A percentile compares a stretch with the other conserved stretches of the same genome.
These are phyloP conservation scores for Podilymbus podiceps DNA, from an alignment of 2,113 vertebrate genomes.

Conservation along the genomic window DNA sequence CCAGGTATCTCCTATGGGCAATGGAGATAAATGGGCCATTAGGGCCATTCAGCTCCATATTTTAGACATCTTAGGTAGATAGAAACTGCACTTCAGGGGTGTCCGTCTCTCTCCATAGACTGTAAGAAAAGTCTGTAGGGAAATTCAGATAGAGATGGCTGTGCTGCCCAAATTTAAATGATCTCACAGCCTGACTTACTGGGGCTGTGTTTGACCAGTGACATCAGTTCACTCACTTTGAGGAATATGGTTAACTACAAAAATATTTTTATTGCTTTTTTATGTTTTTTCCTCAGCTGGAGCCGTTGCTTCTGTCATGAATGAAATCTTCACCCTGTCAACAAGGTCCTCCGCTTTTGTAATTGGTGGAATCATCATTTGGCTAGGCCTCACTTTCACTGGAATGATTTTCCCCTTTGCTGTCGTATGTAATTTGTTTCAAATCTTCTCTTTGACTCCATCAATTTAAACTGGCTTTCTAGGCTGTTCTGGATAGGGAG, in stretches of 20 bases:
- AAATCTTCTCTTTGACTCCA: neutral
- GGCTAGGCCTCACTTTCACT: constrained; percentile 59
- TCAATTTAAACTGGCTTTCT: neutral
- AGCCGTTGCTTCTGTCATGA: neutral
- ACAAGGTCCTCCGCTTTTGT: constrained; percentile 51
- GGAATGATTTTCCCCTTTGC: constrained; percentile 68
- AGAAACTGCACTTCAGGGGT: neutral
- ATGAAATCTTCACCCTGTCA: constrained; percentile 67
- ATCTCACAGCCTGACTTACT: neutral
- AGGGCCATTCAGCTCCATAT: neutral
- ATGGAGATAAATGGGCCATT: neutral
- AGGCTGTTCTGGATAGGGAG: neutral
- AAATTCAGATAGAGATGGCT: neutral
- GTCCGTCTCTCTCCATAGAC: neutral
- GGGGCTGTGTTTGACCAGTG: neutral
- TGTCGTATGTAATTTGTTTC: constrained; percentile 47
- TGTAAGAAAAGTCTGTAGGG: neutral
- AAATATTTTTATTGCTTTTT: neutral
- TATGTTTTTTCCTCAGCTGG: constrained; percentile 27
- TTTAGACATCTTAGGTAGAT: neutral
- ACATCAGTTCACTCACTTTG: neutral
- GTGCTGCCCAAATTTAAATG: neutral
- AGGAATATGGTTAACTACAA: neutral
- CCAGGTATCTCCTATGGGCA: neutral
- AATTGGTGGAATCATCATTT: constrained; percentile 43